phyloP scores from a whole-genome alignment of 2,888 invertebrate genomes.

The Trissonchulus sp. region DNA sequence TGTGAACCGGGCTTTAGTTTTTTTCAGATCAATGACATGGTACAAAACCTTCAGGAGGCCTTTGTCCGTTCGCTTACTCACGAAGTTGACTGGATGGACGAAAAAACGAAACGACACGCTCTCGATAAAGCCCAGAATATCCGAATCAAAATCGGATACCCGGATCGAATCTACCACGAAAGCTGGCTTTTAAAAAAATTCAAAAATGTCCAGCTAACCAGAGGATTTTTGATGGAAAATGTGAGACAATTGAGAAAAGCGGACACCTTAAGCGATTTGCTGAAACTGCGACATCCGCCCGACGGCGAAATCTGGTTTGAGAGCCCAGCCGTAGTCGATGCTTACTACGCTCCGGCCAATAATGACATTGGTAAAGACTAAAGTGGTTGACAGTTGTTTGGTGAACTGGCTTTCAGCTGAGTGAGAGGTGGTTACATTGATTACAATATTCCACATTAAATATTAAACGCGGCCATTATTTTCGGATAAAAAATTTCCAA shows the following conservation, averaged over 20 bases:
- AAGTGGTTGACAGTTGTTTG: no score
- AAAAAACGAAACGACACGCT: slow-evolving; percentile 19
- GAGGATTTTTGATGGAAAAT: not conserved
- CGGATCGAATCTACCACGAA: slow-evolving; percentile 44
- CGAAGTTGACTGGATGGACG: slow-evolving; percentile 25
- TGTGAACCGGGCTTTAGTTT: no score
- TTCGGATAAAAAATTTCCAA: no score
- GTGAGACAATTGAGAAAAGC: not conserved
- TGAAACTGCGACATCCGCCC: not conserved
- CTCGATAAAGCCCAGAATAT: slow-evolving; percentile 41
- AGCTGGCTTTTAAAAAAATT: slow-evolving; percentile 41
- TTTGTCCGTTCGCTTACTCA: slow-evolving; percentile 1
- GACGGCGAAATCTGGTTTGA: slow-evolving; percentile 42
- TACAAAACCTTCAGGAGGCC: slow-evolving; percentile 34
- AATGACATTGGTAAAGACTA: slow-evolving; percentile 49
- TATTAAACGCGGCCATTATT: no score
- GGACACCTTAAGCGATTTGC: not conserved
- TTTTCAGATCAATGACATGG: slow-evolving; percentile 45
- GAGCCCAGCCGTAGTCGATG: slow-evolving; percentile 48
- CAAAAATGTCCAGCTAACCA: not conserved
- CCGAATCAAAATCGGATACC: slow-evolving; percentile 46
- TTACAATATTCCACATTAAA: no score
- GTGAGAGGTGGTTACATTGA: no score
- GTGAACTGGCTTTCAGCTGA: no score
- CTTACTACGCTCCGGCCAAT: slow-evolving; percentile 48